A percentile compares a stretch with the other conserved stretches of the same genome.
Evolutionary conservation across 2,797 vertebrate species (phyloP).

Genomic region (Thalassophryne amazonica): DNA sequence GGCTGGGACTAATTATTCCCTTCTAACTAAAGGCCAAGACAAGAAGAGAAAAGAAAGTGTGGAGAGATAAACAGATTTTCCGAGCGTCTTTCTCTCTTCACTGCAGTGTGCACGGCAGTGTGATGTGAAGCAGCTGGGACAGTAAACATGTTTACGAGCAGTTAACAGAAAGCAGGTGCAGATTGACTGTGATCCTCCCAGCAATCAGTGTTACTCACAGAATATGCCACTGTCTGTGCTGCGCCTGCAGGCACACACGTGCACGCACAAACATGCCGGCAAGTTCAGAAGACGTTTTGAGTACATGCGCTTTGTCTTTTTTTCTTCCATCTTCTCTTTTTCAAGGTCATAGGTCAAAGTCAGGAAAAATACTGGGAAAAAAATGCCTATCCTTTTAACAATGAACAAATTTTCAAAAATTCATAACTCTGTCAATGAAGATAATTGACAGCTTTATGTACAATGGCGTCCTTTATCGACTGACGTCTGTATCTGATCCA

Average conservation of each 20-base stretch:
- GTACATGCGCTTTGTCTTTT: conserved; percentile 1
- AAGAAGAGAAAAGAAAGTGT: conserved; percentile 13
- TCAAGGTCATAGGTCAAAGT: too few relatives aligned
- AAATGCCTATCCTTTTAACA: too few relatives aligned
- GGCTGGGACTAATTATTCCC: conserved; percentile 52
- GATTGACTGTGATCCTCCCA: conserved; percentile 78
- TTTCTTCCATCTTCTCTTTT: too few relatives aligned
- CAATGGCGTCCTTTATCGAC: too few relatives aligned
- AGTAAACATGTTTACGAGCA: conserved; percentile 93
- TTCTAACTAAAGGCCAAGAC: conserved; percentile 46
- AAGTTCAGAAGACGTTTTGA: neutral
- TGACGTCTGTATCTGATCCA: too few relatives aligned
- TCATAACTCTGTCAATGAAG: too few relatives aligned
- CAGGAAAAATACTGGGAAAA: too few relatives aligned
- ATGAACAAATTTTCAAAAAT: too few relatives aligned
- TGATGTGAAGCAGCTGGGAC: conserved; percentile 90
- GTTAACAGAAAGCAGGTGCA: conserved; percentile 91
- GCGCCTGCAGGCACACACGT: neutral
- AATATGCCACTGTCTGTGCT: conserved; percentile 45
- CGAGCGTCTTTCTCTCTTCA: conserved; percentile 11
- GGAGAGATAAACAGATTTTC: conserved; percentile 50
- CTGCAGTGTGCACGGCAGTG: conserved; percentile 37
- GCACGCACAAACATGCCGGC: neutral
- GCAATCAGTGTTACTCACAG: conserved; percentile 44
- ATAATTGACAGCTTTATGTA: too few relatives aligned